Evolutionary conservation across 2,888 invertebrate genomes (phyloP).

Genomic region (Drosophila trichaetosa): DNA sequence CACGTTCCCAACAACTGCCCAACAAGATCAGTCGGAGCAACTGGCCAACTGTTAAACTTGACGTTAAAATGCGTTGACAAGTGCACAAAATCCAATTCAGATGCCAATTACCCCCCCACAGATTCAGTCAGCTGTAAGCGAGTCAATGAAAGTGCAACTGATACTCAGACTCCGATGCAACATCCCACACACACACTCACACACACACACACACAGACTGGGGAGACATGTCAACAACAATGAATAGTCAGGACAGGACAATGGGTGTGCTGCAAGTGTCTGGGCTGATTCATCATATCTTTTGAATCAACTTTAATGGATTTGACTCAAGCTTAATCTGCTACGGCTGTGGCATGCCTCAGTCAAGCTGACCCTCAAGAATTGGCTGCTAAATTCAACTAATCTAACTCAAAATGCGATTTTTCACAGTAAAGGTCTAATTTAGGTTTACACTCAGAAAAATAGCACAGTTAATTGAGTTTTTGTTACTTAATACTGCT

Average conservation of each 20-base stretch:
- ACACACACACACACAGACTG: conserved; percentile 1
- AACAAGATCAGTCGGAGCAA: conserved; percentile 1
- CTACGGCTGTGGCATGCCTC: conserved; percentile 12
- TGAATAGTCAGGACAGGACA: conserved; percentile 8
- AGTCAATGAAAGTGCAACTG: conserved; percentile 55
- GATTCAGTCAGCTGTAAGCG: conserved; percentile 33
- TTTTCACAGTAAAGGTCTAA: conserved; percentile 13
- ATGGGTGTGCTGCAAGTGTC: conserved; percentile 41
- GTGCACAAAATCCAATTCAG: conserved; percentile 47
- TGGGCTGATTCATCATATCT: conserved; percentile 36
- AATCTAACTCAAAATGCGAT: conserved; percentile 35
- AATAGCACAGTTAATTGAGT: neutral
- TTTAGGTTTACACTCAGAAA: neutral
- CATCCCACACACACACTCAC: conserved; percentile 10
- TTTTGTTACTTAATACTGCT: neutral
- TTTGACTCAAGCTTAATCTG: conserved; percentile 41
- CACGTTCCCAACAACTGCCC: conserved; percentile 45
- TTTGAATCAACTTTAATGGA: conserved; percentile 46
- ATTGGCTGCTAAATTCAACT: conserved; percentile 26
- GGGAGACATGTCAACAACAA: conserved; percentile 32
- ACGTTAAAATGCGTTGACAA: conserved; percentile 68
- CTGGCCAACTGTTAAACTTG: conserved; percentile 46
- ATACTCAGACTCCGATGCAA: conserved; percentile 23
- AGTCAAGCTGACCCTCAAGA: conserved; percentile 13
- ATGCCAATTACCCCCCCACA: conserved; percentile 19